Evolutionary conservation across 2,797 vertebrate genomes (phyloP).

Genomic region (Falco columbarius): DNA sequence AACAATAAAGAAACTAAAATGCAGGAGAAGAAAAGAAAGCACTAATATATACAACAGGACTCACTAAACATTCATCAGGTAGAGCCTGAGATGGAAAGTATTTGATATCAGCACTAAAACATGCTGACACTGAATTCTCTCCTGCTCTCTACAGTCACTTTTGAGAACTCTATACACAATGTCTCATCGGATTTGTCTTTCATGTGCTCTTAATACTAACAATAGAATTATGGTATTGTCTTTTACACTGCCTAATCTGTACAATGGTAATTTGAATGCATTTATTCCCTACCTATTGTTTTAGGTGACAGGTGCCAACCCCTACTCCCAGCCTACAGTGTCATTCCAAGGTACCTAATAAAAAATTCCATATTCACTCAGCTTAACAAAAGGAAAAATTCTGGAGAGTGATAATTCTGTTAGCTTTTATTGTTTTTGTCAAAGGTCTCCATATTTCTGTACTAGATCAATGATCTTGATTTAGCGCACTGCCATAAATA

Average conservation of each 20-base stretch:
- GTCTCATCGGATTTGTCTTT: constrained; percentile 30
- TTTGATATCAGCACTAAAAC: constrained; percentile 23
- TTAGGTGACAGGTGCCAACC: constrained; percentile 7
- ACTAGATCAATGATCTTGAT: background rate
- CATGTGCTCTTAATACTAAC: background rate
- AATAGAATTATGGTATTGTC: constrained; percentile 12
- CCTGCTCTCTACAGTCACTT: background rate
- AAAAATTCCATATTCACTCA: constrained; percentile 12
- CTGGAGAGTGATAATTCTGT: background rate
- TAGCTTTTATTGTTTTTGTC: background rate
- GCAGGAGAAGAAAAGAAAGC: background rate
- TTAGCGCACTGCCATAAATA: background rate
- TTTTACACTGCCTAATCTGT: constrained; percentile 5
- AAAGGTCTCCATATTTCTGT: background rate
- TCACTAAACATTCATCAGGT: background rate
- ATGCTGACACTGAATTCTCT: background rate
- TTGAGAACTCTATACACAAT: background rate
- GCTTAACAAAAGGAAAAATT: background rate
- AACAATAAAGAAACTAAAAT: background rate
- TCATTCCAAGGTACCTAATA: background rate
- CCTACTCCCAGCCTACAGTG: background rate
- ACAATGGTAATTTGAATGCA: constrained; percentile 16
- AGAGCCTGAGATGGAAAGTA: background rate
- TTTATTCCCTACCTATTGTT: constrained; percentile 24
- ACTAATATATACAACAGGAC: background rate